Evolutionary conservation across 2,888 invertebrate genomes (phyloP), one percentile per base, ranked within the genome.

Genomic region (Chironomus tentans): DNA sequence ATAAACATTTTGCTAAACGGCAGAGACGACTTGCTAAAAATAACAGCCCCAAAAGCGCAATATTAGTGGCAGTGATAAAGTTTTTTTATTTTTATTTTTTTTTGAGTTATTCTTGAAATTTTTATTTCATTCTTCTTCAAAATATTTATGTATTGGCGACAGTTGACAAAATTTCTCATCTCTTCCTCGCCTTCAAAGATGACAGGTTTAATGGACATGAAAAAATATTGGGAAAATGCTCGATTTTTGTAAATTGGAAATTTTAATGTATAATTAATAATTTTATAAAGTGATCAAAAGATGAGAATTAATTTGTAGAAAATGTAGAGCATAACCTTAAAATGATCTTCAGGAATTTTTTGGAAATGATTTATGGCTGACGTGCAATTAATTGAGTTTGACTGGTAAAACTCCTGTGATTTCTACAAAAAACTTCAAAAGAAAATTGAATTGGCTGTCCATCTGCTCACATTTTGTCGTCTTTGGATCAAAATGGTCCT

Each of bases 11-110:
- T 38, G 68, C 46, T 28, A 68, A 68, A 46, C 18, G 47, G 56
- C 12, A 7, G 74, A 68, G 24, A 38, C 65, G 62, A 65, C 56
- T 68, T 22, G 74, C 74, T 74, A 74, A 74, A 74, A 74, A 74
- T 74, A 74, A 74, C n/a, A 50, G 50, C 48, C 68, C n/a, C 15
- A 48, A 70, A 21, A 47, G 68, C 68, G 68, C 68, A 68, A 68
- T 68, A 28, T 10, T 15, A 15, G 68, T 24, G 21, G 65, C 21
- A 65, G 22, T 65, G 65, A 65, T 65, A 65, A 65, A 65, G 65
- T 65, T 65, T 22, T 22, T 65, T 65, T 22, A 18, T 21, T 38
- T 3, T n/a, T n/a, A n/a, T 5, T 15, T 15, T 15, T 50, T 50
- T 18, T 18, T 15, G 18, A 56, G 18, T 15, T 56, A 56, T 56